Evolutionary conservation across 2,888 invertebrate species (phyloP).

Genomic region (Thecocarcelia acutangulata): DNA sequence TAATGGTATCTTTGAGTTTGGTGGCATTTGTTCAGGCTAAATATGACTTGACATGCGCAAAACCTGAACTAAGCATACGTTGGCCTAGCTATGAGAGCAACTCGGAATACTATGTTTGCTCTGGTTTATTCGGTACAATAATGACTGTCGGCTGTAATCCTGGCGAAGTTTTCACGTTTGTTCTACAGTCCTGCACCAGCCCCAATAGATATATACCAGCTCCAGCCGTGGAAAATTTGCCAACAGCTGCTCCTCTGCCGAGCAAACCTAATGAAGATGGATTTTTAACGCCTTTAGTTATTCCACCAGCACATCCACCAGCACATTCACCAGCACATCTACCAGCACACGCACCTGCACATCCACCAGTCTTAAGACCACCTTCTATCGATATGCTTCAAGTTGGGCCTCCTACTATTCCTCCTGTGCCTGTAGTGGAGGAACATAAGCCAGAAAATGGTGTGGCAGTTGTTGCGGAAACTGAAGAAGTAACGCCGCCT

Average conservation of each 20-base stretch:
- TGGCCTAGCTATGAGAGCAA: slow-evolving; percentile 80
- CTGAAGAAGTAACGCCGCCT: slow-evolving; percentile 57
- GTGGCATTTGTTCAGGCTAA: slow-evolving; percentile 73
- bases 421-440: background rate
- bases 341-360: slow-evolving; percentile 10
- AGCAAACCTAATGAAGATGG: slow-evolving; percentile 23
- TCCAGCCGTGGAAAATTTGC: slow-evolving; percentile 74
- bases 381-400: slow-evolving; percentile 15
- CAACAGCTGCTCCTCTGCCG: slow-evolving; percentile 72
- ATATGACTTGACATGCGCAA: slow-evolving; percentile 75
- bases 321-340: slow-evolving; percentile 39
- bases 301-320: slow-evolving; percentile 37
- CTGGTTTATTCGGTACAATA: slow-evolving; percentile 72
- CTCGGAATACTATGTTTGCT: slow-evolving; percentile 77
- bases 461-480: background rate
- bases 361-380: slow-evolving; percentile 37
- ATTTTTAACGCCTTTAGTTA: slow-evolving; percentile 27
- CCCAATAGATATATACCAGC: slow-evolving; percentile 76
- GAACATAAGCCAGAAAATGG: slow-evolving; percentile 21
- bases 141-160: slow-evolving; percentile 74
- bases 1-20: slow-evolving; percentile 73
- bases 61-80: slow-evolving; percentile 76
- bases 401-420: slow-evolving; percentile 1
- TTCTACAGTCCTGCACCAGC: slow-evolving; percentile 76
- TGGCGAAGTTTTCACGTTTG: slow-evolving; percentile 78